phyloP scores from a whole-genome alignment of 1,140 invertebrate species.

The Centruroides vittatus region DNA sequence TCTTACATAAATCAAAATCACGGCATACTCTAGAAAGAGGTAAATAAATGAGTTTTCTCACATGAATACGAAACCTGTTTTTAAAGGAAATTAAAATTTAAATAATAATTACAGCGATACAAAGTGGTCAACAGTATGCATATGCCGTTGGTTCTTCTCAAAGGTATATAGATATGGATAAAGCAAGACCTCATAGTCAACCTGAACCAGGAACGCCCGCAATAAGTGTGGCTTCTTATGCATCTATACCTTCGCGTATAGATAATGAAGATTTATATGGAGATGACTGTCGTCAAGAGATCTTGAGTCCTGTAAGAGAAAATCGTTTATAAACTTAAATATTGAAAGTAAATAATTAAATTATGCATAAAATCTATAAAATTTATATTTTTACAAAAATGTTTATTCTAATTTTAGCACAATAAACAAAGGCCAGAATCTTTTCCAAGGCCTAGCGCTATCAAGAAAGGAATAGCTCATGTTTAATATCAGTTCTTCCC shows the following conservation, averaged over 20 bases:
- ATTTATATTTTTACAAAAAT: no score
- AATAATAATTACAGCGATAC: no score
- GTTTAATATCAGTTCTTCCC: no score
- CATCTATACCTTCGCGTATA: conserved; percentile 14
- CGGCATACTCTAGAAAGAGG: conserved; percentile 12
- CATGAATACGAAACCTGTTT: no score
- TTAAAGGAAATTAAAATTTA: no score
- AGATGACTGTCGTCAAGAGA: conserved; percentile 10
- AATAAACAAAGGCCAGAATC: no score
- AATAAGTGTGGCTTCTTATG: conserved; percentile 12
- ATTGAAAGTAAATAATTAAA: no score
- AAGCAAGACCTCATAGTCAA: conserved; percentile 5
- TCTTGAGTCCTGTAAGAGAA: conserved; percentile 12
- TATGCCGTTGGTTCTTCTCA: conserved; percentile 1
- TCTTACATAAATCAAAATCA: conserved; percentile 12
- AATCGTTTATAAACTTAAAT: no score
- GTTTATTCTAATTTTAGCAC: no score
- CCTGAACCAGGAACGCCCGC: conserved; percentile 11
- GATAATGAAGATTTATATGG: conserved; percentile 14
- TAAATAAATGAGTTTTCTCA: not conserved
- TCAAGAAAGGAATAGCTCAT: no score
- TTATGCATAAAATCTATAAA: no score
- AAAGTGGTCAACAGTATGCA: not conserved
- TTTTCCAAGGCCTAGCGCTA: no score
- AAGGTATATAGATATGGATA: conserved; percentile 4